Evolutionary conservation across 1,140 invertebrate genomes (phyloP).

Genomic region (Drosophila lacertosa): DNA sequence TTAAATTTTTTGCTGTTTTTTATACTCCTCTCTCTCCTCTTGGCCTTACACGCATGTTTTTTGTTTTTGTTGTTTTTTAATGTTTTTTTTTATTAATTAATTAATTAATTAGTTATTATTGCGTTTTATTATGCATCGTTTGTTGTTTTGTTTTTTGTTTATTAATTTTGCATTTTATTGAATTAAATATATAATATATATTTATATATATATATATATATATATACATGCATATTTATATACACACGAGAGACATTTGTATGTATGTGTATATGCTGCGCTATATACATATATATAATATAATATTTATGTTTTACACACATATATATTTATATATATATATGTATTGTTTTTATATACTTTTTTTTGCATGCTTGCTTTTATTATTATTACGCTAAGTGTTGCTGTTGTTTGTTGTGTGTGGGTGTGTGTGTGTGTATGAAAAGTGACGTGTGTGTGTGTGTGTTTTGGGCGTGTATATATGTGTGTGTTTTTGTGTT

Average conservation of each 20-base stretch:
- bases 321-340: conserved; percentile 18
- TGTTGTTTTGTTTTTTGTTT: conserved; percentile 16
- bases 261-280: conserved; percentile 22
- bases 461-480: conserved; percentile 2
- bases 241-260: conserved; percentile 17
- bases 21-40: conserved; percentile 25
- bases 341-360: conserved; percentile 20
- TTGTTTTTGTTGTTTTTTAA: conserved; percentile 5
- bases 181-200: conserved; percentile 20
- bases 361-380: conserved; percentile 31
- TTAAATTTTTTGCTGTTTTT: conserved; percentile 30
- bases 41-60: conserved; percentile 44
- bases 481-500: conserved; percentile 4
- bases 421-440: conserved; percentile 25
- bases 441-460: conserved; percentile 12
- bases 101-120: conserved; percentile 39
- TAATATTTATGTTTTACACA: conserved; percentile 27
- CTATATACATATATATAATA: conserved; percentile 46
- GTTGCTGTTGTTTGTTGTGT: conserved; percentile 41
- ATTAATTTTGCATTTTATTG: conserved; percentile 29
- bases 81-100: not conserved
- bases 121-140: conserved; percentile 27
- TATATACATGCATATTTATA: conserved; percentile 16
- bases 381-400: conserved; percentile 72
- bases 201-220: conserved; percentile 16